These are phyloP conservation scores for Tetramorium simillimum DNA, from an alignment of 1,140 invertebrate species.

Conservation along the genomic window DNA sequence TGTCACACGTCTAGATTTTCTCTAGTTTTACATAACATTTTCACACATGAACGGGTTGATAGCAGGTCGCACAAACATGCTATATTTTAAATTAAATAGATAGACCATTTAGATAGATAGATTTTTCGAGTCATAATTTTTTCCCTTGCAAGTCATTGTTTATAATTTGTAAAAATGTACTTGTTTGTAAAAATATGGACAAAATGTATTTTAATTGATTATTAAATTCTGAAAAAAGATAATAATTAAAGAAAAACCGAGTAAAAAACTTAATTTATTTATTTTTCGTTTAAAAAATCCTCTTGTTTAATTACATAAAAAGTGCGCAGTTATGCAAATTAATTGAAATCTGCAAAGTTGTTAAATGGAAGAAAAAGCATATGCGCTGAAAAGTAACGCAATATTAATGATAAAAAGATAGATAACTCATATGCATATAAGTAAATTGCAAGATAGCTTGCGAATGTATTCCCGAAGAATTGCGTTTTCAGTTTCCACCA, in stretches of 20 bases:
- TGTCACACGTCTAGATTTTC: not conserved
- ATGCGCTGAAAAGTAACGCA: not conserved
- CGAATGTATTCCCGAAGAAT: conserved; percentile 44
- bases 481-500: not conserved
- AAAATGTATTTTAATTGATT: not conserved
- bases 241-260: not conserved
- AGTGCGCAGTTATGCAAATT: not conserved
- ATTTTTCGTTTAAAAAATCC: not conserved
- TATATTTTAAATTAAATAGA: not conserved
- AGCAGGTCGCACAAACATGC: too few relatives aligned
- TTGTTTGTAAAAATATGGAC: not conserved
- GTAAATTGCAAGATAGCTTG: conserved; percentile 46
- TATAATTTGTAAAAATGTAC: not conserved
- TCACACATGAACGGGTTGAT: not conserved
- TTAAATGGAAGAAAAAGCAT: not conserved
- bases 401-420: conserved; percentile 25
- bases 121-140: not conserved
- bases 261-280: not conserved
- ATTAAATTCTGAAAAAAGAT: not conserved
- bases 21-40: not conserved
- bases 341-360: not conserved
- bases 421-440: conserved; percentile 60
- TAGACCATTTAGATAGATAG: too few relatives aligned
- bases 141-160: not conserved
- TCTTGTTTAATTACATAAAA: not conserved